Evolutionary conservation across 2,888 invertebrate genomes (phyloP), one percentile per base, ranked within the genome.

Genomic region (Pollenia amentaria): DNA sequence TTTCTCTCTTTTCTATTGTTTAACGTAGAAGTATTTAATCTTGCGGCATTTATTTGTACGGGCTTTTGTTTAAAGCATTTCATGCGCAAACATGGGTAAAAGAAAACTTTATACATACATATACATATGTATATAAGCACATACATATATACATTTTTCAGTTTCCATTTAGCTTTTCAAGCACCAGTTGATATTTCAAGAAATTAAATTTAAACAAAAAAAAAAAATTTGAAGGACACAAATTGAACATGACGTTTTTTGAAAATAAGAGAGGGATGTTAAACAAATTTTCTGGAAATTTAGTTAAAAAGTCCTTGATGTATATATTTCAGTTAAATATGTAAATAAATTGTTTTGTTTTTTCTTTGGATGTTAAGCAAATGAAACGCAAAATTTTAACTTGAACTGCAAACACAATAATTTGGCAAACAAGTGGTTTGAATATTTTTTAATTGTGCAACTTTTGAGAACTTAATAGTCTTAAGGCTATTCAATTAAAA

Each of bases 51-150:
- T 82, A 69, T 65, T 29, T 69, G 21, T n/a, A 14, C 18, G 14
- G 12, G 2, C n/a, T 69, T 79, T 78, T 84, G 62, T 84, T 73
- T 78, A 65, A 14, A 38, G 14, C 40, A 73, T 81, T 40, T 81
- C 46, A 65, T 55, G 46, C 72, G 57, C 38, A 18, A 65, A 51
- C 21, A 40, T 14, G 62, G 40, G 62, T 51, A 64, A 75, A 64
- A 51, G 29, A 29, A 29, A 29, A 29, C 3, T 29, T 0, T 29
- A 3, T 29, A 29, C 6, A 6, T 29, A 29, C 6, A 29, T 29
- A 29, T 29, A 29, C 4, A 6, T 4, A 29, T 6, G 29, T 29
- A 29, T 6, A 29, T 29, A 29, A 4, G 6, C 6, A 29, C 29
- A 8, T 29, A 29, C 6, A 29, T 29, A 60, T 60, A 14, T n/a